Evolutionary conservation across 2,113 vertebrate genomes (phyloP).

Genomic region (Drymodes brunneopygia): DNA sequence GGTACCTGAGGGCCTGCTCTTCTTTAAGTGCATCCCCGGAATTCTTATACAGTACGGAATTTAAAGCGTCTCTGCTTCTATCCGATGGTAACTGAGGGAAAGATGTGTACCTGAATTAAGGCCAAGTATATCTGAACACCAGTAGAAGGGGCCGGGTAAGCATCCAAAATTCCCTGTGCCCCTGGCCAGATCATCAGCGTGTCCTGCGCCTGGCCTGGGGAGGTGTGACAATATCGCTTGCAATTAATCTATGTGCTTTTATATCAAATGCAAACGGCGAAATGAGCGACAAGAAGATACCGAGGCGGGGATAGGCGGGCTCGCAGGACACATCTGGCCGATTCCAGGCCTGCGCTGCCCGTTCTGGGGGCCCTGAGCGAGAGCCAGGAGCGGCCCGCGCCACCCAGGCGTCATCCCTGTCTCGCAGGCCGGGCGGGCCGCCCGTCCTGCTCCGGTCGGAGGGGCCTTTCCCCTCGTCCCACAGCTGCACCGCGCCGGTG

Average conservation of each 20-base stretch:
- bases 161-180: rapidly evolving
- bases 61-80: not conserved
- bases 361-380: rapidly evolving
- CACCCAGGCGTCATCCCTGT: rapidly evolving
- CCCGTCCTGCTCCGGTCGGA: not conserved
- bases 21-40: not conserved
- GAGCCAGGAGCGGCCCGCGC: rapidly evolving
- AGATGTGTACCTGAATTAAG: no score
- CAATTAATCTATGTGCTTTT: rapidly evolving
- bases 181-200: rapidly evolving
- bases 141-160: no score
- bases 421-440: no score
- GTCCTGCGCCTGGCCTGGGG: rapidly evolving
- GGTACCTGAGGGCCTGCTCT: rapidly evolving
- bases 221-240: rapidly evolving
- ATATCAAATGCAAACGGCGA: rapidly evolving
- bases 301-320: rapidly evolving
- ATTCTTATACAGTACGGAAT: rapidly evolving
- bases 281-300: rapidly evolving
- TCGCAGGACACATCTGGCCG: rapidly evolving
- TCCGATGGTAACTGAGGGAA: rapidly evolving
- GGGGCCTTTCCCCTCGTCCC: not conserved
- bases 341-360: rapidly evolving
- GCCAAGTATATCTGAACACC: rapidly evolving
- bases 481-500: not conserved